phyloP scores from a whole-genome alignment of 2,888 invertebrate genomes.

The Hesperia comma region DNA sequence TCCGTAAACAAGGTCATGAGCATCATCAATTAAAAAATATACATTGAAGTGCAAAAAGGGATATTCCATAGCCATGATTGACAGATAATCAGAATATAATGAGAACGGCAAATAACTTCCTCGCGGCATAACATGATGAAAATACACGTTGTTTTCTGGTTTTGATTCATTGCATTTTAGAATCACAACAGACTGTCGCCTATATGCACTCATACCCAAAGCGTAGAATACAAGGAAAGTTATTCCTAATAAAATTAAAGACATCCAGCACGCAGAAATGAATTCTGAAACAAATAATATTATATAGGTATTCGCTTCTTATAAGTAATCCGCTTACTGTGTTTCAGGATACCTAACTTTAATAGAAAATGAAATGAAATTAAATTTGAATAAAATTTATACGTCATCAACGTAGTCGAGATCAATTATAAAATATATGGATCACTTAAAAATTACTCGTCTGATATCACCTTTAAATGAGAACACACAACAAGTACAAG shows the following conservation, averaged over 20 bases:
- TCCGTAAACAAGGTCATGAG: slow-evolving; percentile 48
- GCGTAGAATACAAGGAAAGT: slow-evolving; percentile 68
- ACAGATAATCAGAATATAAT: slow-evolving; percentile 61
- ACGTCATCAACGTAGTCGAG: no score
- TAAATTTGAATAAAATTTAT: no score
- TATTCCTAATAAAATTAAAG: slow-evolving; percentile 65
- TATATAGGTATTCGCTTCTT: no score
- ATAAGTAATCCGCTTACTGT: no score
- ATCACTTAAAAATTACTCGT: no score
- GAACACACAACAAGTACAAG: no score
- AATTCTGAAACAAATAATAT: slow-evolving; percentile 62
- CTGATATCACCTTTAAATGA: no score
- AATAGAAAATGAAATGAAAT: no score
- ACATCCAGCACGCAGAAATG: slow-evolving; percentile 74
- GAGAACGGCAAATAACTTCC: slow-evolving; percentile 54
- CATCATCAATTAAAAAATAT: slow-evolving; percentile 68
- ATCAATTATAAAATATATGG: no score
- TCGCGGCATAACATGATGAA: slow-evolving; percentile 61
- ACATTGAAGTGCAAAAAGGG: slow-evolving; percentile 62
- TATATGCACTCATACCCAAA: slow-evolving; percentile 61
- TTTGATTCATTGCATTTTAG: slow-evolving; percentile 58
- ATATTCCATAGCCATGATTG: slow-evolving; percentile 61
- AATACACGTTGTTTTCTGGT: slow-evolving; percentile 63
- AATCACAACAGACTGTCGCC: slow-evolving; percentile 58
- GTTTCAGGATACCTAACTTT: no score